Evolutionary conservation across 2,113 vertebrate species (phyloP).

Genomic region (Serinus canaria): DNA sequence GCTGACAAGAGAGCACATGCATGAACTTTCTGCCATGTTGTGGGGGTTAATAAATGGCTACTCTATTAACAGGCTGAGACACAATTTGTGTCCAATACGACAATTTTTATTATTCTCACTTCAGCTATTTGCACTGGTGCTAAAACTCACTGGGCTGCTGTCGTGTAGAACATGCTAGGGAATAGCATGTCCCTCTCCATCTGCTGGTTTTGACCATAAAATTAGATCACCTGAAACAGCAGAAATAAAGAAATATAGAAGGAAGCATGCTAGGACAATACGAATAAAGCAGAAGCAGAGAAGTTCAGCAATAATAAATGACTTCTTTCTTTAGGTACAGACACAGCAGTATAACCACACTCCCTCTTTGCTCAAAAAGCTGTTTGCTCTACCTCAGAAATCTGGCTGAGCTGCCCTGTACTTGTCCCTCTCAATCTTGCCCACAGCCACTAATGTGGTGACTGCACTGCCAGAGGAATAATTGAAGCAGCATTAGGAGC

Average conservation of each 20-base stretch:
- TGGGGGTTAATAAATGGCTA: neutral
- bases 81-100: neutral
- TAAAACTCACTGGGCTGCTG: neutral
- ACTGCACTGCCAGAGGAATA: too few relatives aligned
- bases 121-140: neutral
- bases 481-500: neutral
- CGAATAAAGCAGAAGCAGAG: neutral
- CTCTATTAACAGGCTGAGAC: neutral
- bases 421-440: neutral
- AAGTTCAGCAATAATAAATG: neutral
- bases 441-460: too few relatives aligned
- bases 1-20: neutral
- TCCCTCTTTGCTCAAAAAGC: neutral
- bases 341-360: accelerated
- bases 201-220: constrained; percentile 4
- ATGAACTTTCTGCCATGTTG: neutral
- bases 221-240: neutral
- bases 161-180: neutral
- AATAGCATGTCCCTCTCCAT: neutral
- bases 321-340: neutral
- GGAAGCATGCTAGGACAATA: neutral
- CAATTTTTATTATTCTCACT: neutral
- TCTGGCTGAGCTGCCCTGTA: neutral
- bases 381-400: neutral
- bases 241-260: neutral